Conservation (phyloP, 2,888 invertebrate species). For the Acronicta aceris region DNA sequence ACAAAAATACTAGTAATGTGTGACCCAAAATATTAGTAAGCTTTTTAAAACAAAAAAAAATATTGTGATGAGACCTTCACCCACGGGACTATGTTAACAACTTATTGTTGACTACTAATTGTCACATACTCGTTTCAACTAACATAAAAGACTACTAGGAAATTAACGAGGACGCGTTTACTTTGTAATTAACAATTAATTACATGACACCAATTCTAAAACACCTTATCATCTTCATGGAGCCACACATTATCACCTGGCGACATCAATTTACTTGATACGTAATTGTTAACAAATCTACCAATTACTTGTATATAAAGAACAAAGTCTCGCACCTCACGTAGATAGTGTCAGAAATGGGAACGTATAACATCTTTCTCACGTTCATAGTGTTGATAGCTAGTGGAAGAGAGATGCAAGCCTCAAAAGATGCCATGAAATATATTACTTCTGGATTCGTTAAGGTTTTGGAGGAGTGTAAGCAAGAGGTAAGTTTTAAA, state of each 20-base stretch:
- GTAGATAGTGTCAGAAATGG: conserved; percentile 28
- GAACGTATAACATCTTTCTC: conserved; percentile 13
- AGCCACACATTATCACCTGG: conserved; percentile 5
- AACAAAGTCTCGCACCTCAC: conserved; percentile 1
- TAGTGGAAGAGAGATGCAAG: conserved; percentile 44
- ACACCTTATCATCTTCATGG: conserved; percentile 10
- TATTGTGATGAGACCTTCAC: too few relatives aligned
- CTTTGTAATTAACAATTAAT: conserved; percentile 28
- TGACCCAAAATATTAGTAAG: too few relatives aligned
- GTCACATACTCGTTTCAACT: too few relatives aligned
- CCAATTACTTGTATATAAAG: conserved; percentile 42
- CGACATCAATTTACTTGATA: conserved; percentile 31
- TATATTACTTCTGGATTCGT: conserved; percentile 71
- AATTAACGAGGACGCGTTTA: conserved; percentile 15
- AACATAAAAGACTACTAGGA: conserved; percentile 9
- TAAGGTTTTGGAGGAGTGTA: conserved; percentile 73
- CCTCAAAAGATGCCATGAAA: conserved; percentile 69
- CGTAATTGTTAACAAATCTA: conserved; percentile 3
- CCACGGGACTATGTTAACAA: too few relatives aligned
- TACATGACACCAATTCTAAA: conserved; percentile 13
- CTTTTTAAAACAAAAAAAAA: too few relatives aligned
- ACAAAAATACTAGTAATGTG: too few relatives aligned
- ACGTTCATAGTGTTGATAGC: conserved; percentile 49
- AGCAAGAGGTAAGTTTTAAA: conserved; percentile 66
- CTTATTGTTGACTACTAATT: too few relatives aligned